A percentile compares a stretch with the other conserved stretches of the same genome.
These are phyloP conservation scores for Papilio gigon DNA, from an alignment of 2,888 invertebrate genomes.

Conservation along the genomic window DNA sequence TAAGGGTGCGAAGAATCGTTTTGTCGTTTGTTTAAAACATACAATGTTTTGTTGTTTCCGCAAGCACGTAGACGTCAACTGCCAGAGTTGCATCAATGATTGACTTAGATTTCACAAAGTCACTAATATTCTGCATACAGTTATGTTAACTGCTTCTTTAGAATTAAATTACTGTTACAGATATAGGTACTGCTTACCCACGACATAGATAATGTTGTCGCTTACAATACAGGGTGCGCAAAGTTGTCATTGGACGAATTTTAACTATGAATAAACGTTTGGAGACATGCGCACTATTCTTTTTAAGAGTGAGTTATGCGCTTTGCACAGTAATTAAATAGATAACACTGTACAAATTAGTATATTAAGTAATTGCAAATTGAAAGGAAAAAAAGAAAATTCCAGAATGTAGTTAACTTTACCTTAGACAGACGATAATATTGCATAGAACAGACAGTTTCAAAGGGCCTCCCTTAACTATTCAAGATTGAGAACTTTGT, in stretches of 20 bases:
- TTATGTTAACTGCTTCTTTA: conserved; percentile 13
- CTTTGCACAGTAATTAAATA: too few species aligned
- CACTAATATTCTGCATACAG: background rate
- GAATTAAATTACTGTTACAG: background rate
- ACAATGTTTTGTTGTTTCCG: conserved; percentile 14
- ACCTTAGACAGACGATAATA: background rate
- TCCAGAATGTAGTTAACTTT: too few species aligned
- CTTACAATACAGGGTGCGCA: background rate
- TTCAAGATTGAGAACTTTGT: conserved; percentile 24
- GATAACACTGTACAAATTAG: too few species aligned
- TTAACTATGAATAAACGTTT: too few species aligned
- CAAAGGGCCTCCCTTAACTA: background rate
- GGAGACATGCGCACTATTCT: too few species aligned
- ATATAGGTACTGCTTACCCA: background rate
- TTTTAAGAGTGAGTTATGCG: too few species aligned
- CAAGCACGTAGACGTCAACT: conserved; percentile 1
- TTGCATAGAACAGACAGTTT: background rate
- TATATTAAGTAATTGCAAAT: too few species aligned
- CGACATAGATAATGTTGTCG: background rate
- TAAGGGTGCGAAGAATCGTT: conserved; percentile 82
- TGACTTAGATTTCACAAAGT: conserved; percentile 9
- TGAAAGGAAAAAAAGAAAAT: too few species aligned
- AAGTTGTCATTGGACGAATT: background rate
- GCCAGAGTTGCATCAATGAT: conserved; percentile 4
- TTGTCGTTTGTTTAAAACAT: conserved; percentile 74